phyloP scores from a whole-genome alignment of 1,140 invertebrate genomes.

The Dreissena polymorpha region DNA sequence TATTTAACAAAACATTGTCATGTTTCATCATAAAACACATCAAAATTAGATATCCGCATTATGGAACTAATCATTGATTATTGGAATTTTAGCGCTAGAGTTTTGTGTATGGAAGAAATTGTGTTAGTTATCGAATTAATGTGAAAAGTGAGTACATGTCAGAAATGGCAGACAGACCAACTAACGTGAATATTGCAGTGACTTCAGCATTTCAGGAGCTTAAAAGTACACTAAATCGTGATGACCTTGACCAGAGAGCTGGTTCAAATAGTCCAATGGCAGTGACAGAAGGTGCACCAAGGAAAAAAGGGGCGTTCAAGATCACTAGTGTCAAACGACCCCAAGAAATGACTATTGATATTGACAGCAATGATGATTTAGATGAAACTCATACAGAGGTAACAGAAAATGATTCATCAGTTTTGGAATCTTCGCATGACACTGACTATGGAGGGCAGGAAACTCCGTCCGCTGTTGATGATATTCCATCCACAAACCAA shows the following conservation, averaged over 20 bases:
- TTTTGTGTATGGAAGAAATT: too few relatives aligned
- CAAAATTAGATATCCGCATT: too few relatives aligned
- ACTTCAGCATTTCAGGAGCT: slow-evolving; percentile 55
- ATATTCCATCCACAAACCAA: slow-evolving; percentile 36
- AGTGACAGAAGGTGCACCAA: slow-evolving; percentile 69
- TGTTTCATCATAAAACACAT: too few relatives aligned
- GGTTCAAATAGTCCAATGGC: slow-evolving; percentile 19
- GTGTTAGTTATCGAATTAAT: too few relatives aligned
- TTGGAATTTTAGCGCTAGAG: too few relatives aligned
- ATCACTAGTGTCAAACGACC: slow-evolving; percentile 90
- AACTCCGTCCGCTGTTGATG: slow-evolving; percentile 42
- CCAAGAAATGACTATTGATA: slow-evolving; percentile 91
- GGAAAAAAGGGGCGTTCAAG: slow-evolving; percentile 94
- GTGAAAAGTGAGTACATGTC: slow-evolving; percentile 38
- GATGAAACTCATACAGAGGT: slow-evolving; percentile 92
- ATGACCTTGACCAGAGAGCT: slow-evolving; percentile 38
- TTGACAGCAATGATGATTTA: slow-evolving; percentile 95
- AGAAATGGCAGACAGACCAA: slow-evolving; percentile 54
- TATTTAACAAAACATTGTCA: too few relatives aligned
- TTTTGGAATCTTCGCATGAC: slow-evolving; percentile 75
- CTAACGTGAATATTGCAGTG: slow-evolving; percentile 57
- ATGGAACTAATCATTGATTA: too few relatives aligned
- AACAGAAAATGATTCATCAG: slow-evolving; percentile 84
- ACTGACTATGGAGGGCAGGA: slow-evolving; percentile 62
- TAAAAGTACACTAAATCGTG: slow-evolving; percentile 27